These are phyloP conservation scores for Archivesica marissinica DNA, from an alignment of 1,140 invertebrate species.

Conservation along the genomic window DNA sequence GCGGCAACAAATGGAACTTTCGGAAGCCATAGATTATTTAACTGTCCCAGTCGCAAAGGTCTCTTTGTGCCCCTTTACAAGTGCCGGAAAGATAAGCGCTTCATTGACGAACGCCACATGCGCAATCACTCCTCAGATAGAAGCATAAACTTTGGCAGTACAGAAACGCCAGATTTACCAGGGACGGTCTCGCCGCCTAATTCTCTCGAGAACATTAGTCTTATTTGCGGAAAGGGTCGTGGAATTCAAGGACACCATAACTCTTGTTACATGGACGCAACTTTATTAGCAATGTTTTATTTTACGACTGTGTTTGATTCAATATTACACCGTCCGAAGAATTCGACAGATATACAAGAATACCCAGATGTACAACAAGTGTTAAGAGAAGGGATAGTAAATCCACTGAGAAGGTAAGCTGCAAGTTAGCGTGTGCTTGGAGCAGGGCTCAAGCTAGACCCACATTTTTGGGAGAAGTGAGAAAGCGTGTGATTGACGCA, in stretches of 20 bases:
- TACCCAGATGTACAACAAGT: constrained; percentile 95
- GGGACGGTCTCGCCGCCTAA: constrained; percentile 91
- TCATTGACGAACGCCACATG: constrained; percentile 83
- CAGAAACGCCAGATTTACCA: constrained; percentile 90
- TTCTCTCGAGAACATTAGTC: constrained; percentile 65
- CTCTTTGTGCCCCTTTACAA: constrained; percentile 91
- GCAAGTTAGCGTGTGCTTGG: too few relatives aligned
- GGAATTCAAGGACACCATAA: constrained; percentile 99
- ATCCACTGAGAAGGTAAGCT: constrained; percentile 91
- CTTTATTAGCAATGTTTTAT: constrained; percentile 98
- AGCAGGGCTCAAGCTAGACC: too few relatives aligned
- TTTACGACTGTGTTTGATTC: constrained; percentile 97
- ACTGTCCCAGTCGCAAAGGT: constrained; percentile 89
- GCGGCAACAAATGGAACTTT: constrained; percentile 91
- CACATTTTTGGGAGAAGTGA: too few relatives aligned
- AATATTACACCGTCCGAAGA: constrained; percentile 90
- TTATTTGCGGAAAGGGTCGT: constrained; percentile 83
- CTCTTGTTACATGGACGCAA: constrained; percentile 98
- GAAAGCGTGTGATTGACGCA: too few relatives aligned
- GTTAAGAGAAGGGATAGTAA: constrained; percentile 97
- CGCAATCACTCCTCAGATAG: constrained; percentile 24
- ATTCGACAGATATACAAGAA: constrained; percentile 90
- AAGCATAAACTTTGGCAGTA: constrained; percentile 85
- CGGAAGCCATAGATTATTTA: constrained; percentile 89
- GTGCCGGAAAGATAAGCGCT: constrained; percentile 91